Evolutionary conservation across 1,140 invertebrate species (phyloP).

Genomic region (Bombus affinis): DNA sequence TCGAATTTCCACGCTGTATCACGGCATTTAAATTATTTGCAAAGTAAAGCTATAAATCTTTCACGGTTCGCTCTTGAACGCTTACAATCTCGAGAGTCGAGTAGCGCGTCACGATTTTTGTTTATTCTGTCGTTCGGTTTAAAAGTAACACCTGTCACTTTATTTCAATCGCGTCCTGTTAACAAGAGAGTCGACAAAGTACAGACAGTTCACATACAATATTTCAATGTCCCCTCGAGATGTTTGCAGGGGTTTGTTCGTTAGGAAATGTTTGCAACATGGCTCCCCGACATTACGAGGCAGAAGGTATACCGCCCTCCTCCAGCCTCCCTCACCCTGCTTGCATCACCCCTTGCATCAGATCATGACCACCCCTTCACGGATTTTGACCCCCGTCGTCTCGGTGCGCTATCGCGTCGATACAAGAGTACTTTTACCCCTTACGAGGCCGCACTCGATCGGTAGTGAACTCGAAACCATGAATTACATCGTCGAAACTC

Average conservation of each 20-base stretch:
- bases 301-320: conserved; percentile 20
- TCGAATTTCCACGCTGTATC: not conserved
- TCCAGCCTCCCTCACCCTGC: not conserved
- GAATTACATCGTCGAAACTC: conserved; percentile 32
- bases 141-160: not conserved
- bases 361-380: conserved; percentile 56
- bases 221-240: conserved; percentile 28
- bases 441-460: conserved; percentile 38
- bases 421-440: conserved; percentile 60
- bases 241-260: conserved; percentile 43
- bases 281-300: conserved; percentile 36
- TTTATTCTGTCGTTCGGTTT: not conserved
- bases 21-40: not conserved
- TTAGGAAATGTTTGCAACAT: conserved; percentile 50
- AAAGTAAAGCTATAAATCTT: not conserved
- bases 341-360: conserved; percentile 44
- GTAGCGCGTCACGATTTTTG: not conserved
- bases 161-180: not conserved
- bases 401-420: conserved; percentile 53
- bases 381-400: conserved; percentile 59
- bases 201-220: not conserved
- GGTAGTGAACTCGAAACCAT: conserved; percentile 47
- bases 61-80: not conserved
- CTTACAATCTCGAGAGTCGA: not conserved
- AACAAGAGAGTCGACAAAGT: not conserved